These are phyloP conservation scores for Augiades crinisus DNA, from an alignment of 2,888 invertebrate species.

Conservation along the genomic window DNA sequence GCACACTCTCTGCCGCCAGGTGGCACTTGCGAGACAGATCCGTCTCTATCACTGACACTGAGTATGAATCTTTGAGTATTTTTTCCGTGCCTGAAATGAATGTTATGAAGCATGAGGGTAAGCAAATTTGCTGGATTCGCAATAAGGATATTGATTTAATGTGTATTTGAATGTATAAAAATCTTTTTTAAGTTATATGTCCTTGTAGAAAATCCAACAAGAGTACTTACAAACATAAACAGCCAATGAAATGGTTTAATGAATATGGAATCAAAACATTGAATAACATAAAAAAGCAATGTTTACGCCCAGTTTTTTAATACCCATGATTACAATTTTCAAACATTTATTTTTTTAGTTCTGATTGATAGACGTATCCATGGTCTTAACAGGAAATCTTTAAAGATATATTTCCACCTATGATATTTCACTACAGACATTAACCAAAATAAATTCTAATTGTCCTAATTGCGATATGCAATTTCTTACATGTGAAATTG, in stretches of 20 bases:
- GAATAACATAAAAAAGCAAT: conserved; percentile 1
- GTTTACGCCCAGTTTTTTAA: background rate
- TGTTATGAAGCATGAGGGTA: conserved; percentile 40
- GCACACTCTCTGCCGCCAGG: conserved; percentile 79
- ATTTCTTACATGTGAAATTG: too few species aligned
- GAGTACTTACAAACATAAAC: background rate
- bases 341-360: background rate
- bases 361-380: too few species aligned
- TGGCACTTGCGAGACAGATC: conserved; percentile 83
- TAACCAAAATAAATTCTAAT: too few species aligned
- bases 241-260: conserved; percentile 22
- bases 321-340: background rate
- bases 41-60: conserved; percentile 83
- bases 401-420: too few species aligned
- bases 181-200: too few species aligned
- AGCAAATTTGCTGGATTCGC: conserved; percentile 34
- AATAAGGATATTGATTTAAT: background rate
- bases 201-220: background rate
- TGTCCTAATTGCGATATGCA: too few species aligned
- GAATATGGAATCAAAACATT: conserved; percentile 4
- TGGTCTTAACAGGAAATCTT: too few species aligned
- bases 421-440: too few species aligned
- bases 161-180: too few species aligned
- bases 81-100: conserved; percentile 68
- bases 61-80: conserved; percentile 74